Conservation (phyloP, 2,888 invertebrate genomes). For the Diaperis boleti region DNA sequence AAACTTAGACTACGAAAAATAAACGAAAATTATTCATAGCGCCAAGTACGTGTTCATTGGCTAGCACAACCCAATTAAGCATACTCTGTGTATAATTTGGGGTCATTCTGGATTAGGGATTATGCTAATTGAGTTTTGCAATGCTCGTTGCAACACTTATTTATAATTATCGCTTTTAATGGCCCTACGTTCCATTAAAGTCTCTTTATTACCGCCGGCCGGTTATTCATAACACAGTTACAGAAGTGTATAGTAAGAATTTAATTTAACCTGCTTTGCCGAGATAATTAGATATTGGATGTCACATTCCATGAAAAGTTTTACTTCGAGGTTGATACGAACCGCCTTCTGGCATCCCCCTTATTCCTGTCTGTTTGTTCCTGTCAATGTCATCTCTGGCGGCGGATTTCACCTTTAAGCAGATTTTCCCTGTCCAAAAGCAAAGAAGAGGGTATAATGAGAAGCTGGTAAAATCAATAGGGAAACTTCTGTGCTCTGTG, state of each 20-base stretch:
- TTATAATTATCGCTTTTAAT: slow-evolving; percentile 57
- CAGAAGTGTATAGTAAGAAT: neutral
- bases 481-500: slow-evolving; percentile 13
- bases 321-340: neutral
- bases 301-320: neutral
- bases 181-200: slow-evolving; percentile 33
- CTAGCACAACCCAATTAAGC: too few relatives aligned
- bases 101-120: slow-evolving; percentile 56
- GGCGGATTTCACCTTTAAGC: slow-evolving; percentile 34
- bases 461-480: slow-evolving; percentile 35
- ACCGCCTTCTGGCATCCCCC: slow-evolving; percentile 5
- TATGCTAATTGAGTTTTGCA: slow-evolving; percentile 56
- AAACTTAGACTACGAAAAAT: too few relatives aligned
- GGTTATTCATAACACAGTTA: slow-evolving; percentile 31
- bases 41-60: too few relatives aligned
- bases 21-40: too few relatives aligned
- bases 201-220: slow-evolving; percentile 43
- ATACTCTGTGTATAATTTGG: slow-evolving; percentile 39
- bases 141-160: slow-evolving; percentile 54
- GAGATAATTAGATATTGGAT: neutral
- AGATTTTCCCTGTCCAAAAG: slow-evolving; percentile 35
- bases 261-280: neutral
- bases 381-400: slow-evolving; percentile 36
- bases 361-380: slow-evolving; percentile 34
- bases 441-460: slow-evolving; percentile 41